phyloP scores from a whole-genome alignment of 53 echinoderm and acorn worm species.

The Paracentrotus lividus region DNA sequence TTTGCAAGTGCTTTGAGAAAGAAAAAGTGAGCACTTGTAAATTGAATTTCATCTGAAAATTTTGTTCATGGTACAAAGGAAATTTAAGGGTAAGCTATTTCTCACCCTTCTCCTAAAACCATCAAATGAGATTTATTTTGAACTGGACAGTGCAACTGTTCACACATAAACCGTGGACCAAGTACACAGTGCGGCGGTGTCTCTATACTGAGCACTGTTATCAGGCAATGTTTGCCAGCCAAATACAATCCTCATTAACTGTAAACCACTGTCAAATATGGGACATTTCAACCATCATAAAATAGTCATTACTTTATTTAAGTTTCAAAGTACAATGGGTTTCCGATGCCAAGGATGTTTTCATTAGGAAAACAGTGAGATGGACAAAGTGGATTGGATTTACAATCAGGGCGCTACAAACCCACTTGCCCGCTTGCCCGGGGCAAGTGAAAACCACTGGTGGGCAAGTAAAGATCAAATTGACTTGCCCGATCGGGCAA shows the following conservation, averaged over 20 bases:
- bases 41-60: not conserved
- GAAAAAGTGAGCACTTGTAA: too few species aligned
- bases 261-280: constrained; percentile 36
- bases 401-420: too few species aligned
- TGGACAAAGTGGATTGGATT: not conserved
- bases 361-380: not conserved
- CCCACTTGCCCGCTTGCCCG: too few species aligned
- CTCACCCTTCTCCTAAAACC: not conserved
- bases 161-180: too few species aligned
- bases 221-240: not conserved
- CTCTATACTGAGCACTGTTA: not conserved
- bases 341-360: not conserved
- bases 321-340: constrained; percentile 44
- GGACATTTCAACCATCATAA: not conserved
- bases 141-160: not conserved
- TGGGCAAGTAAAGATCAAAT: too few species aligned
- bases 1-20: too few species aligned
- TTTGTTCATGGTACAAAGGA: not conserved
- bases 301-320: constrained; percentile 20
- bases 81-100: too few species aligned
- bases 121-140: not conserved
- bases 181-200: too few species aligned
- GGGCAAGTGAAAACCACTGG: too few species aligned
- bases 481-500: too few species aligned
- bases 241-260: constrained; percentile 37